Conservation (phyloP, 2,888 invertebrate genomes). For the Orthosia gothica region DNA sequence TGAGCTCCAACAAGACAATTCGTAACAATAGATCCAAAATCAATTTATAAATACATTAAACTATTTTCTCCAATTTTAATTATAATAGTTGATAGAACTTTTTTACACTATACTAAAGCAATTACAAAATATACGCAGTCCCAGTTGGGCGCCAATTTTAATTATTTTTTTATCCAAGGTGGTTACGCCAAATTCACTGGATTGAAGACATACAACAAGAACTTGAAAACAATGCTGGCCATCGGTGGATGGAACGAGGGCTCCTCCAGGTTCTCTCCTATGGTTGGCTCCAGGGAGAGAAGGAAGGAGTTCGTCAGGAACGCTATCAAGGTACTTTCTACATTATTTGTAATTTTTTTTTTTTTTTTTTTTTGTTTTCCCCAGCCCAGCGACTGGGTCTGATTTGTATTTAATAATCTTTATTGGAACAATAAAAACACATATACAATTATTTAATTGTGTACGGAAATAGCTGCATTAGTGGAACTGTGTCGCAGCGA, state of each 20-base stretch:
- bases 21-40: not conserved
- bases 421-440: too few relatives aligned
- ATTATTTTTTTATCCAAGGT: slow-evolving; percentile 88
- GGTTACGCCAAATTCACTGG: slow-evolving; percentile 98
- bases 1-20: not conserved
- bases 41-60: not conserved
- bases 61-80: not conserved
- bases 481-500: too few relatives aligned
- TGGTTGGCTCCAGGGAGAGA: slow-evolving; percentile 95
- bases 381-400: too few relatives aligned
- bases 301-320: slow-evolving; percentile 96
- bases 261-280: slow-evolving; percentile 96
- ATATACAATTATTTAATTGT: too few relatives aligned
- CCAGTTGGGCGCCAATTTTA: slow-evolving; percentile 10
- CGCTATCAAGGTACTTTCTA: slow-evolving; percentile 93
- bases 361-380: too few relatives aligned
- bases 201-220: slow-evolving; percentile 97
- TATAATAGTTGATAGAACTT: not conserved
- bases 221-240: slow-evolving; percentile 97
- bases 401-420: too few relatives aligned
- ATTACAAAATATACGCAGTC: not conserved
- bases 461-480: too few relatives aligned
- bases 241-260: slow-evolving; percentile 99
- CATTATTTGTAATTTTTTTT: too few relatives aligned
- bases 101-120: too few relatives aligned